Evolutionary conservation across 2,797 vertebrate genomes (phyloP).

Genomic region (Lithobates sylvaticus): DNA sequence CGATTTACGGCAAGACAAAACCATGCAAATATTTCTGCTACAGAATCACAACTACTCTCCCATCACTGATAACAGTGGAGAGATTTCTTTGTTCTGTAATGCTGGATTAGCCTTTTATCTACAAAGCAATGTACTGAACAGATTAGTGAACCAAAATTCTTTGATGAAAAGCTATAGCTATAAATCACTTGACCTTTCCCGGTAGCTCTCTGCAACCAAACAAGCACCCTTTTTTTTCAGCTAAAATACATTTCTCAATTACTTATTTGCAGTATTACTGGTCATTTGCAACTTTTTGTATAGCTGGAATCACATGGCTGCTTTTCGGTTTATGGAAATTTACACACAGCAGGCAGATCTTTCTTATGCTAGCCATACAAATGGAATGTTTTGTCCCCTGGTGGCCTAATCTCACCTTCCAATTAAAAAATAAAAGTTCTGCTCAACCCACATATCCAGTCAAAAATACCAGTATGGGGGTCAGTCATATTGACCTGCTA

Average conservation of each 20-base stretch:
- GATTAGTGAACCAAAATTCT: conserved; percentile 12
- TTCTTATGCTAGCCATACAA: too few species aligned
- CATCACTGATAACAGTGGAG: not conserved
- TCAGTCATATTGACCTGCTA: too few species aligned
- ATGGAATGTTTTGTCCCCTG: too few species aligned
- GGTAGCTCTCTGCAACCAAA: not conserved
- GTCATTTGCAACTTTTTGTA: too few species aligned
- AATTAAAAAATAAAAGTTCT: too few species aligned
- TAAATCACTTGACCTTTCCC: not conserved
- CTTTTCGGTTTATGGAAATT: not conserved
- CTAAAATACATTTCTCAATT: too few species aligned
- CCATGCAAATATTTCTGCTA: not conserved
- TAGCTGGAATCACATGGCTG: not conserved
- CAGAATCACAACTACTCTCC: not conserved
- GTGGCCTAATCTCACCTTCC: too few species aligned
- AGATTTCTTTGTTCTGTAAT: conserved; percentile 2
- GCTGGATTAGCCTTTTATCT: not conserved
- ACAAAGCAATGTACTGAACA: conserved; percentile 16
- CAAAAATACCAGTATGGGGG: too few species aligned
- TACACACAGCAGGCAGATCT: not conserved
- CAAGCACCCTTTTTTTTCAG: too few species aligned
- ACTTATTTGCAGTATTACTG: too few species aligned
- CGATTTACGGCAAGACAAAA: too few species aligned
- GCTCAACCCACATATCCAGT: too few species aligned
- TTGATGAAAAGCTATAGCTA: not conserved